Evolutionary conservation across 2,888 invertebrate genomes (phyloP), one percentile per base, ranked within the genome.

Genomic region (Idaea biselata): DNA sequence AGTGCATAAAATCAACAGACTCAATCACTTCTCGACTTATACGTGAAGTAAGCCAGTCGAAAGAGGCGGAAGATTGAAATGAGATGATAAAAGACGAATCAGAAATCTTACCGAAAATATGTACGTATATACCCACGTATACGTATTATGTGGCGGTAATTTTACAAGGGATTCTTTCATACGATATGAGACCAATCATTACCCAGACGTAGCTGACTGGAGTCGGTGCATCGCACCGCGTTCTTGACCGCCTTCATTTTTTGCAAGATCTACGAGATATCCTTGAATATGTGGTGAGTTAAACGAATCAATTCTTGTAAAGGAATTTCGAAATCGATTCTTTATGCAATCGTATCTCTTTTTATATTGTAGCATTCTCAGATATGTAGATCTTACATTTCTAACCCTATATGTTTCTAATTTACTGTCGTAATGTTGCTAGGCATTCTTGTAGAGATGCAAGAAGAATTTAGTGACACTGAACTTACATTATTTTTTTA

Each of bases 181-280:
- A 86, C 83, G 90, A 91, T 91, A 91, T 87, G 89, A 84, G 80
- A 80, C 83, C 88, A 89, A 88, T 91, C 87, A 90, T 91, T 90
- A 89, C 83, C 56, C 75, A 75, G 74, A 77, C 73, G 77, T 73
- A 70, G 77, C 75, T 80, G 68, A 66, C 75, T 80, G 68, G 67
- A 64, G 78, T 77, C 78, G 73, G 80, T 84, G 81, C 84, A 81
- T 73, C 79, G 79, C 78, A 75, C 77, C 75, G 80, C 78, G 80
- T 81, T 82, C 8, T 11, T 44, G 25, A 25, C 25, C 25, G 25
- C 25, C 25, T 25, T 25, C 25, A 85, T 84, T 82, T 85, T 87
- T 86, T 84, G 80, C 80, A 66, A 87, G 88, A 90, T 90, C 84
- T 84, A 82, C 80, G 76, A 61, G 87, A 91, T 89, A 89, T 84